A percentile compares a stretch with the other conserved stretches of the same genome.
These are phyloP conservation scores for Lophochroa leadbeateri DNA, from an alignment of 2,113 vertebrate genomes.

Conservation along the genomic window DNA sequence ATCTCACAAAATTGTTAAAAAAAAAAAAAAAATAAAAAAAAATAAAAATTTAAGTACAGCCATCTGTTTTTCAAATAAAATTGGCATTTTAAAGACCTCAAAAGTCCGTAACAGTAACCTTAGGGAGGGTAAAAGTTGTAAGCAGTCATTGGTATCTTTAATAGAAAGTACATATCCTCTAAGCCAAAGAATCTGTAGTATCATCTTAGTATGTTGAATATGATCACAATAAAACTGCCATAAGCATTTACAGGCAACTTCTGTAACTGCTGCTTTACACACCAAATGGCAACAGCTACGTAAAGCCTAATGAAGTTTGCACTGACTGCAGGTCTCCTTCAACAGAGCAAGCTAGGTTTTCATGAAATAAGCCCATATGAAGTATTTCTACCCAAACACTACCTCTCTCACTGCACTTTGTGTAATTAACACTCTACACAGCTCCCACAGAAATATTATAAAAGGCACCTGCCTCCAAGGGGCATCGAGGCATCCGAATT, in stretches of 20 bases:
- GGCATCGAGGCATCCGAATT: background rate
- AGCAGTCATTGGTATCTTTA: background rate
- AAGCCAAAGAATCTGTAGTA: background rate
- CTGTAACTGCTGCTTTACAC: background rate
- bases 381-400: background rate
- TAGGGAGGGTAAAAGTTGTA: fast-evolving
- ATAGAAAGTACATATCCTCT: background rate
- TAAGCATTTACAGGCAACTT: background rate
- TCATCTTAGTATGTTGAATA: background rate
- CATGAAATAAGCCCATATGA: background rate
- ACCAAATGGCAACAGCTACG: background rate
- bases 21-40: too few species aligned
- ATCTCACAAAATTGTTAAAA: too few species aligned
- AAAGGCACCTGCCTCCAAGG: background rate
- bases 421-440: background rate
- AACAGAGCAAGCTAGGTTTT: background rate
- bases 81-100: background rate
- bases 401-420: background rate
- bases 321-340: background rate
- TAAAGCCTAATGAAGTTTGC: background rate
- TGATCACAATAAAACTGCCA: background rate
- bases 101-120: background rate
- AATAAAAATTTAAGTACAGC: background rate
- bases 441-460: background rate
- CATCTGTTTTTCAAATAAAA: background rate